Percentiles rank a stretch among this genome's conserved stretches.
Conservation (phyloP, 2,888 invertebrate genomes). For the Miltochrista miniata region DNA sequence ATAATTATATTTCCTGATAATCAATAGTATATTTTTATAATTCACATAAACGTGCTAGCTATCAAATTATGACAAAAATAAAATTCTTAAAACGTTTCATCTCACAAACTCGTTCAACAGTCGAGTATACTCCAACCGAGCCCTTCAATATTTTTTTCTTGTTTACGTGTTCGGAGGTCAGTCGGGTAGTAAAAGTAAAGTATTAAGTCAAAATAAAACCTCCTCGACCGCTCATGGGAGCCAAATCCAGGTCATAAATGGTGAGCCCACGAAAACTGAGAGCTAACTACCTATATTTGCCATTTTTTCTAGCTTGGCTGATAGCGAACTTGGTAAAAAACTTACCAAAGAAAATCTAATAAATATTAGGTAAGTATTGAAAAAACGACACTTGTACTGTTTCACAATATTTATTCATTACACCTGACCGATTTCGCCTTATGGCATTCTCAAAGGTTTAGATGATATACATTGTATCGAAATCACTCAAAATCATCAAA, state of each 20-base stretch:
- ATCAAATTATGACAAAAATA: too few relatives aligned
- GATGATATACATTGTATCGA: too few relatives aligned
- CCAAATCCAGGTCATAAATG: constrained; percentile 71
- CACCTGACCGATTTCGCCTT: too few relatives aligned
- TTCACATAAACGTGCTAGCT: too few relatives aligned
- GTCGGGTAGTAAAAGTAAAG: constrained; percentile 69
- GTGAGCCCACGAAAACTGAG: constrained; percentile 43
- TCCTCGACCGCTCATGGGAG: constrained; percentile 55
- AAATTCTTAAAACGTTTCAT: neutral
- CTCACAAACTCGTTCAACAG: constrained; percentile 29
- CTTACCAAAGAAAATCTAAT: too few relatives aligned
- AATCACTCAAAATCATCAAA: too few relatives aligned
- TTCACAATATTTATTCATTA: too few relatives aligned
- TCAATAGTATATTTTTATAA: too few relatives aligned
- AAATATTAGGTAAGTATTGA: too few relatives aligned
- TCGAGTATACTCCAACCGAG: constrained; percentile 48
- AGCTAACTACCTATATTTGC: constrained; percentile 18
- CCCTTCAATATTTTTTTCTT: constrained; percentile 57
- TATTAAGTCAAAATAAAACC: constrained; percentile 65
- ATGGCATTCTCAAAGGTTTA: too few relatives aligned
- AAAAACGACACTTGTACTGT: too few relatives aligned
- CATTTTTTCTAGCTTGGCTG: constrained; percentile 5
- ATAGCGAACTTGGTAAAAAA: neutral
- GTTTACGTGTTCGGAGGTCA: constrained; percentile 66
- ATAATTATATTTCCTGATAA: too few relatives aligned